phyloP scores from a whole-genome alignment of 2,888 invertebrate genomes.

The Callyntrura guangdongensis region DNA sequence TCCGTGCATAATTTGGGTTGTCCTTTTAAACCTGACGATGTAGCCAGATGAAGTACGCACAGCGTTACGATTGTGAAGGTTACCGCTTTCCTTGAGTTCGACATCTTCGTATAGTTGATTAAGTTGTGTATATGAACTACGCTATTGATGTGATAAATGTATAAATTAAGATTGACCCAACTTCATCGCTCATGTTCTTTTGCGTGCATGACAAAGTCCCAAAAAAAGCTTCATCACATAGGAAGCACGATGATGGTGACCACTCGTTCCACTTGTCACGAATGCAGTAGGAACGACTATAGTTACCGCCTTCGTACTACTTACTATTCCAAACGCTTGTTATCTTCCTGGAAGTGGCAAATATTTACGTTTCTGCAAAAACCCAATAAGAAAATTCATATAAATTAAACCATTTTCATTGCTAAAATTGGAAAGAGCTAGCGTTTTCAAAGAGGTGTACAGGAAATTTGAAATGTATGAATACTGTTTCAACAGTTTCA shows the following conservation, averaged over 20 bases:
- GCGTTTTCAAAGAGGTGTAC: too few species aligned
- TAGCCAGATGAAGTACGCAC: slow-evolving; percentile 58
- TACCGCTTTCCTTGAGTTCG: slow-evolving; percentile 42
- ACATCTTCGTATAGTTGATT: slow-evolving; percentile 35
- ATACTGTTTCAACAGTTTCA: too few species aligned
- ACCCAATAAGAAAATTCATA: too few species aligned
- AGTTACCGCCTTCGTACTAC: too few species aligned
- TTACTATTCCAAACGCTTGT: too few species aligned
- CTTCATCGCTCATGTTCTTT: slow-evolving; percentile 49
- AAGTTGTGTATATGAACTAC: not conserved
- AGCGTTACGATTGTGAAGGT: slow-evolving; percentile 48
- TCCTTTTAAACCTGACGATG: slow-evolving; percentile 63
- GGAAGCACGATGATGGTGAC: not conserved
- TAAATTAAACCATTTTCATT: too few species aligned
- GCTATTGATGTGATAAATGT: not conserved
- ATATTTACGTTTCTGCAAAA: too few species aligned
- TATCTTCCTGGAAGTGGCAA: too few species aligned
- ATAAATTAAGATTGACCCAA: not conserved
- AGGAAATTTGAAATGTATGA: too few species aligned
- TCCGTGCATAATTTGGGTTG: slow-evolving; percentile 82
- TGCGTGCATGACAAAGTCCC: not conserved
- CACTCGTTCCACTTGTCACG: not conserved
- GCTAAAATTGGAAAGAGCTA: too few species aligned
- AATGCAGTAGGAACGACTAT: too few species aligned
- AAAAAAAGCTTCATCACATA: slow-evolving; percentile 7